Evolutionary conservation across 2,888 invertebrate genomes (phyloP).

Genomic region (Carcina quercana): DNA sequence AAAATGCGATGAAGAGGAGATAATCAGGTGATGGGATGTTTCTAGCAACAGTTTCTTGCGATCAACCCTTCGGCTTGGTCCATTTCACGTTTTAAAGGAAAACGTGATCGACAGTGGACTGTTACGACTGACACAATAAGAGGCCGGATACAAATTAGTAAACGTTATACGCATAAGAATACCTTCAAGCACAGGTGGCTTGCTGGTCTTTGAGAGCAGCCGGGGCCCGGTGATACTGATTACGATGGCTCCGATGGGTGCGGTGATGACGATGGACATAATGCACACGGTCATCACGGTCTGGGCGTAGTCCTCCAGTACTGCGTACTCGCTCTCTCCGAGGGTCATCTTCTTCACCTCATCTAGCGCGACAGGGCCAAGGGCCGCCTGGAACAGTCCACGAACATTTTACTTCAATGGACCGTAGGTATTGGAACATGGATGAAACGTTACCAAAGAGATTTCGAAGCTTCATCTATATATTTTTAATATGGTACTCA

Average conservation of each 20-base stretch:
- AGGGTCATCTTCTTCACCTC: conserved; percentile 65
- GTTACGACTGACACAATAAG: not conserved
- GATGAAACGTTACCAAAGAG: no score
- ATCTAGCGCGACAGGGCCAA: conserved; percentile 85
- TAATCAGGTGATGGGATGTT: no score
- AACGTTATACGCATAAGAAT: conserved; percentile 15
- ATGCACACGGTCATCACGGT: conserved; percentile 85
- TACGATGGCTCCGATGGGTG: conserved; percentile 87
- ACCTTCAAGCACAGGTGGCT: conserved; percentile 80
- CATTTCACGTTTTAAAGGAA: not conserved
- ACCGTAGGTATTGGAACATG: no score
- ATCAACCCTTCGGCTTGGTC: no score
- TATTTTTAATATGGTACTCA: no score
- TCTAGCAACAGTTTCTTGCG: no score
- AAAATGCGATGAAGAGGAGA: no score
- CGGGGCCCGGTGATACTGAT: conserved; percentile 86
- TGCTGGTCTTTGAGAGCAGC: conserved; percentile 84
- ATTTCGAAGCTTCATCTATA: no score
- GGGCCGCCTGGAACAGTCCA: conserved; percentile 77
- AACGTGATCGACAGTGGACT: not conserved
- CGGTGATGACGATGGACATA: conserved; percentile 88
- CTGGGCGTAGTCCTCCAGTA: conserved; percentile 77
- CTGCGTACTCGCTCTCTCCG: conserved; percentile 39
- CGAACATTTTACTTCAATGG: not conserved
- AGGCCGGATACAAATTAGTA: conserved; percentile 4